Conservation (phyloP, 1,140 invertebrate genomes). For the Schmidtea mediterranea region DNA sequence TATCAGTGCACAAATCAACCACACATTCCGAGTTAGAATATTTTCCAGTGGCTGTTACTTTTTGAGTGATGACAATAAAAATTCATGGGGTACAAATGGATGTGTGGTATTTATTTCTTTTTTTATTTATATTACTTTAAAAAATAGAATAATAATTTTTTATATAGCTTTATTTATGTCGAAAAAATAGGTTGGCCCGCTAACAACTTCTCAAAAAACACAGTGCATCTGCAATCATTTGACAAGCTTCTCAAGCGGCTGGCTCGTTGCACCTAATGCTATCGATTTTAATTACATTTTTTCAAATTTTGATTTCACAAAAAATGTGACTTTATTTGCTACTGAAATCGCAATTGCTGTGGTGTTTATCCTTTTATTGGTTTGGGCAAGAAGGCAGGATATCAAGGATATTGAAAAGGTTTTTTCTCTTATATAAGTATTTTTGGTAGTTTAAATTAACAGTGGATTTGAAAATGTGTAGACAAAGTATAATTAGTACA, state of each 20-base stretch:
- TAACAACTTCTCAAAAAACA: constrained; percentile 10
- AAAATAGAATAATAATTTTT: too few relatives aligned
- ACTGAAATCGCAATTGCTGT: constrained; percentile 28
- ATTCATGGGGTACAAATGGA: background rate
- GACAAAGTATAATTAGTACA: too few relatives aligned
- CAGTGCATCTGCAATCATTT: constrained; percentile 21
- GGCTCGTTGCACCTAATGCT: constrained; percentile 22
- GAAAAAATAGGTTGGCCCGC: constrained; percentile 2
- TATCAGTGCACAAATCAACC: background rate
- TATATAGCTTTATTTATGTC: too few relatives aligned
- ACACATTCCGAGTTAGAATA: background rate
- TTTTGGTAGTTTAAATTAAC: background rate
- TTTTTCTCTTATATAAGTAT: background rate
- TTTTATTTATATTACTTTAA: too few relatives aligned
- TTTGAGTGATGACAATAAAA: background rate
- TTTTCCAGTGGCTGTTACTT: background rate
- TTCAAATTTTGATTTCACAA: constrained; percentile 28
- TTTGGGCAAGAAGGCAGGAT: constrained; percentile 16
- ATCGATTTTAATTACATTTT: constrained; percentile 27
- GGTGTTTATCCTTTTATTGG: constrained; percentile 25
- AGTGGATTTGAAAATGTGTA: too few relatives aligned
- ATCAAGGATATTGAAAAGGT: constrained; percentile 1
- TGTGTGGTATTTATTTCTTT: too few relatives aligned
- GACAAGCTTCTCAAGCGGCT: constrained; percentile 24
- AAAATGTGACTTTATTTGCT: constrained; percentile 33